Percentiles rank a stretch among this genome's conserved stretches.
These are phyloP conservation scores for Cyphomyrus plagiostoma DNA, from an alignment of 2,113 vertebrate species.

Conservation along the genomic window DNA sequence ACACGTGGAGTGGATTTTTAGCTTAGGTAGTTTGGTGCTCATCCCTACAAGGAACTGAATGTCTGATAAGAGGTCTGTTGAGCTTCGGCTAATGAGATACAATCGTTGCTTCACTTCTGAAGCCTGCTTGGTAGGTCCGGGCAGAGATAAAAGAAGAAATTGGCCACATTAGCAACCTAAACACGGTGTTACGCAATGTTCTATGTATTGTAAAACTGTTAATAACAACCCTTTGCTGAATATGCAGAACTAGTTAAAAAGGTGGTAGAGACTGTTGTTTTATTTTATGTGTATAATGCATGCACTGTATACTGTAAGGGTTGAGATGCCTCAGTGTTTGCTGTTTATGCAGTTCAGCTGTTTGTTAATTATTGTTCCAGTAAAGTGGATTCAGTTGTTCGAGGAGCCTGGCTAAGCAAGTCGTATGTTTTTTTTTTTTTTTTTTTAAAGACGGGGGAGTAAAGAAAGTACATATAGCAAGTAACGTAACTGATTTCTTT, in stretches of 20 bases:
- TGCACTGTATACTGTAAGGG: not conserved
- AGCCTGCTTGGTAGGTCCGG: not conserved
- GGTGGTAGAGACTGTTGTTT: not conserved
- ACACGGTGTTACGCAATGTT: not conserved
- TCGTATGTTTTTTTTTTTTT: not conserved
- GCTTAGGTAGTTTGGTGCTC: not conserved
- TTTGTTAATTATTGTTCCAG: not conserved
- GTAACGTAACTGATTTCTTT: not conserved
- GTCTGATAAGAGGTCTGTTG: not conserved
- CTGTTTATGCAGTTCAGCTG: not conserved
- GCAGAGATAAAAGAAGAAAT: not conserved
- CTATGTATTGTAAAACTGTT: not conserved
- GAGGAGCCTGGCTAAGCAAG: not conserved
- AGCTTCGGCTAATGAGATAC: not conserved
- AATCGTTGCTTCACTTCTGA: not conserved
- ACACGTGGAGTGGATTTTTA: not conserved
- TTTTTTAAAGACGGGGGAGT: not conserved
- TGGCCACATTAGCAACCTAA: not conserved
- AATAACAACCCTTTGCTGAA: not conserved
- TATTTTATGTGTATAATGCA: not conserved
- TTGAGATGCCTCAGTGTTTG: not conserved
- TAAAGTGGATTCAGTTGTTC: not conserved
- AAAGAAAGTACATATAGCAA: not conserved
- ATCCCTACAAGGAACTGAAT: not conserved
- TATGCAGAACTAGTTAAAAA: not conserved